Evolutionary conservation across 2,888 invertebrate species (phyloP).

Genomic region (Globia sparganii): DNA sequence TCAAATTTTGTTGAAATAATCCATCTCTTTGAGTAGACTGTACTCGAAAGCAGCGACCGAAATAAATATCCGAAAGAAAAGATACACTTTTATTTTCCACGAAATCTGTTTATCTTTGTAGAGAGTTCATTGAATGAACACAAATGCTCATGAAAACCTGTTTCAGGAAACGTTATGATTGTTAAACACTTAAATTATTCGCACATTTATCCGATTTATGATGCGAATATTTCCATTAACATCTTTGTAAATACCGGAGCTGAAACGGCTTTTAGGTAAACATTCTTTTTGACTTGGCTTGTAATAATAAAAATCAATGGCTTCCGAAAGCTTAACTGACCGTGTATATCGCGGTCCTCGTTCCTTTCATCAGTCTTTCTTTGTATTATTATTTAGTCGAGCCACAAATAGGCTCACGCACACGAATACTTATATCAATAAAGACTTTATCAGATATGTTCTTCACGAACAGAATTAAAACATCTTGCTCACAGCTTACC

Average conservation of each 20-base stretch:
- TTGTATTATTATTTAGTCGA: slow-evolving; percentile 72
- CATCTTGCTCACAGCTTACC: slow-evolving; percentile 23
- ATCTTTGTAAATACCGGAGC: slow-evolving; percentile 36
- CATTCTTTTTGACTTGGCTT: slow-evolving; percentile 44
- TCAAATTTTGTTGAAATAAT: slow-evolving; percentile 41
- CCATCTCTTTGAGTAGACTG: slow-evolving; percentile 38
- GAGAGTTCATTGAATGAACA: slow-evolving; percentile 31
- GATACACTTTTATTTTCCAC: slow-evolving; percentile 37
- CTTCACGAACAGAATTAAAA: slow-evolving; percentile 45
- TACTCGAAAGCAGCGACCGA: slow-evolving; percentile 52
- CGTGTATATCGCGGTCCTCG: slow-evolving; percentile 68
- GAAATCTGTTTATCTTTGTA: slow-evolving; percentile 37
- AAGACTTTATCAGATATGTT: slow-evolving; percentile 47
- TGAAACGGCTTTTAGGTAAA: slow-evolving; percentile 38
- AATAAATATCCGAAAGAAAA: slow-evolving; percentile 47
- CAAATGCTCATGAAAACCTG: slow-evolving; percentile 30
- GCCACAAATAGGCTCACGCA: slow-evolving; percentile 65
- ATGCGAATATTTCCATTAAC: slow-evolving; percentile 28
- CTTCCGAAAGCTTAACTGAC: slow-evolving; percentile 74
- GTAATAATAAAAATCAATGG: slow-evolving; percentile 72
- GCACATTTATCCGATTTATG: slow-evolving; percentile 21
- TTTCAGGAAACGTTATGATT: slow-evolving; percentile 18
- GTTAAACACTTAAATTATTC: slow-evolving; percentile 37
- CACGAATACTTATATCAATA: slow-evolving; percentile 64
- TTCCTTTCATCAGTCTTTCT: slow-evolving; percentile 71